Percentiles rank a stretch among this genome's conserved stretches.
Evolutionary conservation across 2,888 invertebrate species (phyloP).

Genomic region (Caradrina kadenii): DNA sequence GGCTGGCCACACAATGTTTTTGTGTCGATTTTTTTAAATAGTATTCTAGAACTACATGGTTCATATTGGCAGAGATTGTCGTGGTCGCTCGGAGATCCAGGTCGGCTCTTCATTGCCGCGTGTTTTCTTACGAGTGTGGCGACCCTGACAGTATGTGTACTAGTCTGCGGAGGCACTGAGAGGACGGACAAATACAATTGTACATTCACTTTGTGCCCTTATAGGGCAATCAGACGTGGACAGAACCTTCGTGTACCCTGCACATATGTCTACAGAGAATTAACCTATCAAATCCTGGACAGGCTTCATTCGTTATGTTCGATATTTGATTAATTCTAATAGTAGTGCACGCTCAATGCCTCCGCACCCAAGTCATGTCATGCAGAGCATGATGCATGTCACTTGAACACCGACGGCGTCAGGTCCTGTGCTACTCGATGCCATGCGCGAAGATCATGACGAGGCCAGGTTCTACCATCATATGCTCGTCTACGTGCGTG

Average conservation of each 20-base stretch:
- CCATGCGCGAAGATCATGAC: conserved; percentile 99
- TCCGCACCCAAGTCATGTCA: conserved; percentile 54
- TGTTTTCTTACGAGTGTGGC: conserved; percentile 58
- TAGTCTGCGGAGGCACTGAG: conserved; percentile 60
- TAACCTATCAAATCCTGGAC: conserved; percentile 26
- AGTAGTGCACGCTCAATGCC: conserved; percentile 36
- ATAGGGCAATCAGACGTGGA: conserved; percentile 12
- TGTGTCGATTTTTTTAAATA: conserved; percentile 23
- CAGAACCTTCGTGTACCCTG: conserved; percentile 39
- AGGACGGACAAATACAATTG: conserved; percentile 52
- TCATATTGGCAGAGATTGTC: conserved; percentile 57
- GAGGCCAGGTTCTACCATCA: conserved; percentile 98
- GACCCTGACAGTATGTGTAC: conserved; percentile 55
- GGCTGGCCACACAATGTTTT: conserved; percentile 37
- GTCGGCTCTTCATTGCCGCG: conserved; percentile 54
- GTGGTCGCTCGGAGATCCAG: conserved; percentile 65
- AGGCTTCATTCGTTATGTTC: background rate
- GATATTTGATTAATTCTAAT: conserved; percentile 15
- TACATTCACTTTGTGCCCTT: conserved; percentile 26
- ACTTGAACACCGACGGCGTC: conserved; percentile 44
- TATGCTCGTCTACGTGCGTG: conserved; percentile 97
- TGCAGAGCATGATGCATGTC: conserved; percentile 47
- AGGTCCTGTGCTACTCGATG: conserved; percentile 91
- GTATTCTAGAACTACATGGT: conserved; percentile 49
- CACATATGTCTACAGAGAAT: conserved; percentile 17